Evolutionary conservation across 2,113 vertebrate species (phyloP).

Genomic region (Oreochromis tanganicae): DNA sequence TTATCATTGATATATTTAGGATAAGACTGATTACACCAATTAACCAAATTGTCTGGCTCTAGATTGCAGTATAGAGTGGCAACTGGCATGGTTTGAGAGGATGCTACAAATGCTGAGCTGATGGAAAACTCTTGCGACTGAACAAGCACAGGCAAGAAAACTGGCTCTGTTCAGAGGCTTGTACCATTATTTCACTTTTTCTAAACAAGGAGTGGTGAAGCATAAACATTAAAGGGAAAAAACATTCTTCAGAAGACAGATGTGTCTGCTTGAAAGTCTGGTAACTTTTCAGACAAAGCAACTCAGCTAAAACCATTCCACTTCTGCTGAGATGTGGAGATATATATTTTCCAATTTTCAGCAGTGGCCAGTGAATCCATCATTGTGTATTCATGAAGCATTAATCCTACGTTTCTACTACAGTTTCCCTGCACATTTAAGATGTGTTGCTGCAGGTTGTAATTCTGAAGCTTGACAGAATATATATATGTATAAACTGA

Average conservation of each 20-base stretch:
- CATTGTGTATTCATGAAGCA: background rate
- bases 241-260: background rate
- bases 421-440: background rate
- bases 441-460: background rate
- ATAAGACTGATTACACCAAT: slow-evolving; percentile 67
- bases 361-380: background rate
- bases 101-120: slow-evolving; percentile 34
- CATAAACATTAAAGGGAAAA: background rate
- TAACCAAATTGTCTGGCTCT: slow-evolving; percentile 56
- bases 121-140: background rate
- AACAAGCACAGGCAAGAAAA: slow-evolving; percentile 1
- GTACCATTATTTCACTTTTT: background rate
- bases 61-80: background rate
- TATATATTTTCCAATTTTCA: slow-evolving; percentile 5
- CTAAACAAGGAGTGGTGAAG: background rate
- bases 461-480: background rate
- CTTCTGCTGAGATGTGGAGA: background rate
- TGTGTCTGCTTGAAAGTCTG: background rate
- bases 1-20: slow-evolving; percentile 49
- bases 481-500: background rate
- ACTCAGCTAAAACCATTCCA: background rate
- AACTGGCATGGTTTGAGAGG: slow-evolving; percentile 20
- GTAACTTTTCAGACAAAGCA: background rate
- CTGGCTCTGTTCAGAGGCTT: background rate
- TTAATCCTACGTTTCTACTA: background rate